Base-by-base conservation (phyloP, 2,888 invertebrate species). In the Drosophila neutralis region DNA sequence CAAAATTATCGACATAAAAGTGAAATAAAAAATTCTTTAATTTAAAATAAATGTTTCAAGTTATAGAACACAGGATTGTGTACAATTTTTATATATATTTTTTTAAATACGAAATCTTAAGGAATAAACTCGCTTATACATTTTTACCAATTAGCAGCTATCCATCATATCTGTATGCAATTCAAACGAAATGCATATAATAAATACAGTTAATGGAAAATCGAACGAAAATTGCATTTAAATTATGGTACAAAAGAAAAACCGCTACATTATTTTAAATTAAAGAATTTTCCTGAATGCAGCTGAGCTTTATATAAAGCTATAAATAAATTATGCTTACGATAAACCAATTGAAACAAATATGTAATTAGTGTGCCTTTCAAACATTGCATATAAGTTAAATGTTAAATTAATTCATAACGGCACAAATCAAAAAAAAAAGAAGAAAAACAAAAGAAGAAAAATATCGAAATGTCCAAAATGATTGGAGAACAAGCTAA, bases 211-310 rank as follows among this genome's bases (percentile, higher is more conserved):
- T 35, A 68, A 68, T 45, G 24, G 59, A 54, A 51, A 54, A 48
- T 38, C 35, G 40, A 66, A 78, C 73, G 62, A 57, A 48, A 87
- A 77, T 72, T 87, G 87, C 87, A 87, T 87, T 87, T 87, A 87
- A 87, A 83, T 87, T 78, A 90, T 87, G 87, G 87, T 87, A 87
- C 87, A 87, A 87, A 86, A 53, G 54, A 71, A 48, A 63, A 68
- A 69, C 62, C n/a, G 27, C 53, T 53, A 69, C 64, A 54, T 69
- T 81, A 69, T 79, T 90, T 83, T 77, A 78, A 90, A 82, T 87
- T 90, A 76, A 90, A 87, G 90, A 90, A 90, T 89, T 79, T 74
- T 66, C 35, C 24, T 45, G 51, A 57, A 64, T 24, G 73, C 73
- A 72, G 73, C 59, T 66, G 36, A 13, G 29, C 38, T 67, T 75